Evolutionary conservation across 2,888 invertebrate species (phyloP).

Genomic region (Stenurella melanura): DNA sequence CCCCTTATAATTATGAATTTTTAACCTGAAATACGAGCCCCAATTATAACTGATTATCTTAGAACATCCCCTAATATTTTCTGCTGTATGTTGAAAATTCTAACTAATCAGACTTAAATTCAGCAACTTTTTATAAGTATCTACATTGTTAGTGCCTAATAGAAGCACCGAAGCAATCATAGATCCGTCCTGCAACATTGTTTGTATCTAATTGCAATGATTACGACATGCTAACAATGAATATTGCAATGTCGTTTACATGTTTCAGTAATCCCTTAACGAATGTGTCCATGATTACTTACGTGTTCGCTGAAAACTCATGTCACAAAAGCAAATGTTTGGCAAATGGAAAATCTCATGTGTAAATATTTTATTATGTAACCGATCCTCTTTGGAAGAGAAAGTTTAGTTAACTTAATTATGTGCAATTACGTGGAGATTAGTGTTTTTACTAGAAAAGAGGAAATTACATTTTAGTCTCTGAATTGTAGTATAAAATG

Average conservation of each 20-base stretch:
- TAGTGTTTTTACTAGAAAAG: slow-evolving; percentile 28
- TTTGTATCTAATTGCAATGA: slow-evolving; percentile 18
- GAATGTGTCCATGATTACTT: slow-evolving; percentile 30
- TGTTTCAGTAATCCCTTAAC: slow-evolving; percentile 15
- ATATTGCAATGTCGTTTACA: slow-evolving; percentile 12
- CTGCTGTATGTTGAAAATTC: not conserved
- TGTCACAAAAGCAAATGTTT: slow-evolving; percentile 10
- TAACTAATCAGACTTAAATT: not conserved
- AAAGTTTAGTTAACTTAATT: slow-evolving; percentile 34
- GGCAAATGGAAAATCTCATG: slow-evolving; percentile 22
- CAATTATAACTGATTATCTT: too few relatives aligned
- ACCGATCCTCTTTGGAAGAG: slow-evolving; percentile 19
- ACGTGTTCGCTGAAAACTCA: slow-evolving; percentile 7
- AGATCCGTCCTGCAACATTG: not conserved
- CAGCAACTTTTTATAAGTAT: not conserved
- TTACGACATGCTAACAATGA: slow-evolving; percentile 15
- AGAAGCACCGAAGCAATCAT: slow-evolving; percentile 12
- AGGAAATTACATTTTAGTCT: slow-evolving; percentile 29
- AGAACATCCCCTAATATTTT: not conserved
- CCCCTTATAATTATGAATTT: too few relatives aligned
- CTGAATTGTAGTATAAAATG: slow-evolving; percentile 16
- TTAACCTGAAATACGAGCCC: too few relatives aligned
- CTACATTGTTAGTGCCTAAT: not conserved
- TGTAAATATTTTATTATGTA: slow-evolving; percentile 31
- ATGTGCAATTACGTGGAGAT: slow-evolving; percentile 25